Conservation (phyloP, 2,888 invertebrate species). For the Aphidoletes aphidimyza region DNA sequence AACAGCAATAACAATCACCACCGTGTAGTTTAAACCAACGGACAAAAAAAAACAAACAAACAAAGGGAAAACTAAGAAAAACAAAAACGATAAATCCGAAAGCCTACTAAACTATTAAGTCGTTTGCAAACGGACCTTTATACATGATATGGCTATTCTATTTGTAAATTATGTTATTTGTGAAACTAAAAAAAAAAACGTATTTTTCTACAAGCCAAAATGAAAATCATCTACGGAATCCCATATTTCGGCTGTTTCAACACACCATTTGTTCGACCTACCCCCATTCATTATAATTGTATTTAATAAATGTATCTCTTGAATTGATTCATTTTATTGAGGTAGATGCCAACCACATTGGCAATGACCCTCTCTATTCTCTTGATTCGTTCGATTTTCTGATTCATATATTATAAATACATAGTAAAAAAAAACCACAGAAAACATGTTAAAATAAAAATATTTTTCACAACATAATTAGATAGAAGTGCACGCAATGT, state of each 20-base stretch:
- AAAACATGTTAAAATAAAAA: constrained; percentile 22
- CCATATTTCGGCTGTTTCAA: not conserved
- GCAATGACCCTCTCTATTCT: not conserved
- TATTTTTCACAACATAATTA: constrained; percentile 43
- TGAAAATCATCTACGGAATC: not conserved
- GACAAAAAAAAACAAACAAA: not conserved
- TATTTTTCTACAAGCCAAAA: constrained; percentile 49
- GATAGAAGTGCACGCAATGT: constrained; percentile 31
- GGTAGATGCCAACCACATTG: no score
- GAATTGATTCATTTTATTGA: no score
- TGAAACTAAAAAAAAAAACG: constrained; percentile 29
- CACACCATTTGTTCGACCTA: constrained; percentile 2
- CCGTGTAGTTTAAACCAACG: not conserved
- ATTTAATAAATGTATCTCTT: no score
- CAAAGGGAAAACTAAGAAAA: not conserved
- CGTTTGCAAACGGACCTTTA: not conserved
- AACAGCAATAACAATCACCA: not conserved
- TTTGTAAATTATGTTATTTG: constrained; percentile 17
- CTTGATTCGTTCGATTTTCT: constrained; percentile 11
- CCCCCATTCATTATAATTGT: not conserved
- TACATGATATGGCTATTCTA: not conserved
- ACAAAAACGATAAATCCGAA: not conserved
- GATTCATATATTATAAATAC: not conserved
- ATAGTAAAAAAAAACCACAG: no score
- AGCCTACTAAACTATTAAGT: not conserved